Evolutionary conservation across 2,797 vertebrate species (phyloP), one percentile per base, ranked within the genome.

Genomic region (Passerculus sandwichensis): DNA sequence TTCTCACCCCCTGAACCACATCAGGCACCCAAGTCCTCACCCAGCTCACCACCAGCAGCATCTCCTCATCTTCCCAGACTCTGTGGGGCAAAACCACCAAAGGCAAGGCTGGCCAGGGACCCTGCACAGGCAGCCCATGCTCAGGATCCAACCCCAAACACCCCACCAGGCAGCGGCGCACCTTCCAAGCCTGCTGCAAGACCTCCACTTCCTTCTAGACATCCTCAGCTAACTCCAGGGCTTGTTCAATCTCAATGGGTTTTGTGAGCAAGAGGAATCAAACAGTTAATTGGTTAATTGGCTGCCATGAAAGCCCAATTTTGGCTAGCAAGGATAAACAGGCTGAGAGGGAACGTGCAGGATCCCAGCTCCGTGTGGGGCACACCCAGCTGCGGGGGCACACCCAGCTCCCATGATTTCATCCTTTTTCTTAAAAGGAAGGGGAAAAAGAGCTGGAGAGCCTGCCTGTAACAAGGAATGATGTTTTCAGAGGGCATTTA

Each of bases 41-140:
- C 34, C 34, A 67, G 73, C 42, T 13, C 85, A 62, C 29, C 86
- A 27, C 15, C 56, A 81, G 74, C 67, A 56, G 36, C 62, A 72
- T 29, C 9, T 4, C 76, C 22, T n/a, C 59, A 32, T 25, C 75
- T 47, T 32, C 74, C 72, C 62, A 61, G 45, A 5, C 50, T 42
- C 44, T 3, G 38, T 3, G 20, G 79, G 53, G 81, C 62, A 91
- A 91, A 93, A 32, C 53, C 69, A 71, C 36, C 78, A 25, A 48
- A 25, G 47, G 47, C 6, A 22, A 48, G 34, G 18, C 0, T 60
- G 5, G 27, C 54, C 83, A 2, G 0, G 70, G 73, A 78, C 23
- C 29, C 66, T 59, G 47, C 73, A 10, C 1, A 2, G 0, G 0
- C 19, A 70, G 30, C 72, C 38, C 8, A 0, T 3, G 29, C 22